Evolutionary conservation across 2,888 invertebrate species (phyloP).

Genomic region (Volucella bombylans): DNA sequence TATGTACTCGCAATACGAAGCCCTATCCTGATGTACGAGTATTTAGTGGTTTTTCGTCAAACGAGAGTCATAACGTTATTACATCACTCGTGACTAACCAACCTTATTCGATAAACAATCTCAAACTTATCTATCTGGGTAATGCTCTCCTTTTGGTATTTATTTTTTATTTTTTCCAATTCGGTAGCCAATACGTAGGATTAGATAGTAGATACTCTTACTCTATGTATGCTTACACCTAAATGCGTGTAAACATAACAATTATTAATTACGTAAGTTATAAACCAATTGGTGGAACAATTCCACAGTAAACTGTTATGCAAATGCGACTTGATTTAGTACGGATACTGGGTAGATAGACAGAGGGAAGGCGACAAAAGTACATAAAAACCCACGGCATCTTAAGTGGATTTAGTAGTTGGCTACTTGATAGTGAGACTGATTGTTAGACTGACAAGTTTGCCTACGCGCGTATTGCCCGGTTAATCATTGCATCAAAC

Average conservation of each 20-base stretch:
- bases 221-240: slow-evolving; percentile 2
- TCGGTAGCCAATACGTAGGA: too few relatives aligned
- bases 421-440: background rate
- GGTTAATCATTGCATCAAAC: slow-evolving; percentile 7
- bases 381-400: background rate
- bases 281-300: slow-evolving; percentile 20
- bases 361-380: background rate
- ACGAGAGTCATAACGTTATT: slow-evolving; percentile 27
- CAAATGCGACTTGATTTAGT: background rate
- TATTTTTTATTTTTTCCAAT: background rate
- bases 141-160: background rate
- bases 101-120: background rate
- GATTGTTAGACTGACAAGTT: background rate
- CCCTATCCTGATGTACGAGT: too few relatives aligned
- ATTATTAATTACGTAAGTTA: slow-evolving; percentile 29
- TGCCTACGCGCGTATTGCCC: background rate
- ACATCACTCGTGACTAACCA: background rate
- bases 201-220: too few relatives aligned
- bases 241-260: slow-evolving; percentile 18
- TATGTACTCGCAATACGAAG: background rate
- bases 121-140: slow-evolving; percentile 1
- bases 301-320: slow-evolving; percentile 17
- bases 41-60: background rate
- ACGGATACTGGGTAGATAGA: background rate
- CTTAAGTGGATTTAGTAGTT: background rate